Evolutionary conservation across 2,797 vertebrate species (phyloP).

Genomic region (Protosalanx chinensis): DNA sequence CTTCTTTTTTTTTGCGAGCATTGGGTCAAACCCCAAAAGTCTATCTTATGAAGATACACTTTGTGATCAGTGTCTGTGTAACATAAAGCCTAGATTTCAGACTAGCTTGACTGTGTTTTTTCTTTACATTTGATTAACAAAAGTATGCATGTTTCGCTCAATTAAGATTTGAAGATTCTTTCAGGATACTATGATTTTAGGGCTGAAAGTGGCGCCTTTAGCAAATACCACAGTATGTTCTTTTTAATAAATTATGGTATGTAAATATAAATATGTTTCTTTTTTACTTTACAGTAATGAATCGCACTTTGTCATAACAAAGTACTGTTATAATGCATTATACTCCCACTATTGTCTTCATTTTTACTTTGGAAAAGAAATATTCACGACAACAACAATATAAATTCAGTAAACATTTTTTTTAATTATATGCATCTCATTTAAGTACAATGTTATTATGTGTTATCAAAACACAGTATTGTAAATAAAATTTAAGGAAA

Average conservation of each 20-base stretch:
- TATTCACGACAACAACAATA: conserved; percentile 54
- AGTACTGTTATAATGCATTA: conserved; percentile 68
- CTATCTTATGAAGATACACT: conserved; percentile 58
- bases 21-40: conserved; percentile 52
- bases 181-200: conserved; percentile 40
- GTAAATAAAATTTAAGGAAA: conserved; percentile 72
- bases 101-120: conserved; percentile 40
- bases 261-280: conserved; percentile 72
- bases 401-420: conserved; percentile 58
- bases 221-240: conserved; percentile 66
- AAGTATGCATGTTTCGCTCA: conserved; percentile 36
- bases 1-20: conserved; percentile 24
- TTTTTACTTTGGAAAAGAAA: conserved; percentile 58
- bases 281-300: conserved; percentile 69
- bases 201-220: conserved; percentile 46
- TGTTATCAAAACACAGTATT: conserved; percentile 66
- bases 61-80: conserved; percentile 48
- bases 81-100: conserved; percentile 11
- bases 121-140: conserved; percentile 30
- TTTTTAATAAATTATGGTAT: conserved; percentile 73
- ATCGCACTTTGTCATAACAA: conserved; percentile 80
- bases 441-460: conserved; percentile 62
- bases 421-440: conserved; percentile 64
- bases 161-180: conserved; percentile 23
- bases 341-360: conserved; percentile 60